phyloP scores from a whole-genome alignment of 1,140 invertebrate species.

The Aradophagus sp. region DNA sequence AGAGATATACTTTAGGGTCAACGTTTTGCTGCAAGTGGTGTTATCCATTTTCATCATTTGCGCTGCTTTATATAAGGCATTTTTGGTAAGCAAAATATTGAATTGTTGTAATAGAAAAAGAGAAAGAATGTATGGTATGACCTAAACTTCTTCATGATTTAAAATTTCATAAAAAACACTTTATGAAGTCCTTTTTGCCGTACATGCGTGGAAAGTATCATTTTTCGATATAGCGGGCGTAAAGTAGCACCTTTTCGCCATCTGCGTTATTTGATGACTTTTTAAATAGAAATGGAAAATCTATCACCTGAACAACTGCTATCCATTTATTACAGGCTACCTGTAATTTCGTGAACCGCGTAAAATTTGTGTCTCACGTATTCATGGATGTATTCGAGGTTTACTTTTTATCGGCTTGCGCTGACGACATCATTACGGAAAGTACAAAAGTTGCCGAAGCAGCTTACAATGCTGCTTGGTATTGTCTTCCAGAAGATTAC shows the following conservation, averaged over 20 bases:
- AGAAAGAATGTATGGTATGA: too few species aligned
- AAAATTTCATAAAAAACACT: too few species aligned
- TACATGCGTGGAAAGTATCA: too few species aligned
- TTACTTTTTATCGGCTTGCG: slow-evolving; percentile 18
- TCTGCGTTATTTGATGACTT: too few species aligned
- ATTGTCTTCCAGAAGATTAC: slow-evolving; percentile 14
- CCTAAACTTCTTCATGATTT: too few species aligned
- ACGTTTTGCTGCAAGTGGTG: slow-evolving; percentile 21
- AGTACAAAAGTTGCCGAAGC: slow-evolving; percentile 17
- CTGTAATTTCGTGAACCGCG: slow-evolving; percentile 4
- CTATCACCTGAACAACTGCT: too few species aligned
- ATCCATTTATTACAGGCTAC: slow-evolving; percentile 7
- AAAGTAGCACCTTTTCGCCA: too few species aligned
- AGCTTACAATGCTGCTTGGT: slow-evolving; percentile 26
- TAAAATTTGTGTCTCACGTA: slow-evolving; percentile 14
- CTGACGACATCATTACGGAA: slow-evolving; percentile 19
- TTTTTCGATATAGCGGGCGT: too few species aligned
- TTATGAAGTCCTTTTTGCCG: too few species aligned
- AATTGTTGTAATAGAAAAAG: too few species aligned
- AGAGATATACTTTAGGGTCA: slow-evolving; percentile 23
- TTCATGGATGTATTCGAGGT: slow-evolving; percentile 22
- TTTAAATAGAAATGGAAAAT: too few species aligned
- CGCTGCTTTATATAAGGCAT: slow-evolving; percentile 14
- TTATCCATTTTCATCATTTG: slow-evolving; percentile 25
- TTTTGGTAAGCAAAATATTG: slow-evolving; percentile 17